Evolutionary conservation across 2,888 invertebrate species (phyloP).

Genomic region (Conops quadrifasciatus): DNA sequence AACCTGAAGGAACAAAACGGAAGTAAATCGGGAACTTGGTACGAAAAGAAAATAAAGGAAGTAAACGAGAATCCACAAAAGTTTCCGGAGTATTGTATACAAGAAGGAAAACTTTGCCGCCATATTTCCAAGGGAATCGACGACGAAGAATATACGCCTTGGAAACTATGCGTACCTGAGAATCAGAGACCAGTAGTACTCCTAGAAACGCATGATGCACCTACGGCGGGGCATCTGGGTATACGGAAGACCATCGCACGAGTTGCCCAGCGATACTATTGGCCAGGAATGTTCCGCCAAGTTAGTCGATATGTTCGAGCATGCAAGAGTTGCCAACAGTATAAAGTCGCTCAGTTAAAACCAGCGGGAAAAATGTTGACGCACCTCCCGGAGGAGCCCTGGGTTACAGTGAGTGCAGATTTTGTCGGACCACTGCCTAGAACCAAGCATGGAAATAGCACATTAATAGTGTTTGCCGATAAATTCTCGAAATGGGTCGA

Average conservation of each 20-base stretch:
- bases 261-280: neutral
- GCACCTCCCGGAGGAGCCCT: neutral
- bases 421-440: neutral
- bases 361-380: neutral
- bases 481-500: constrained; percentile 1
- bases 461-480: neutral
- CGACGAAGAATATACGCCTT: neutral
- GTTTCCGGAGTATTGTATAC: neutral
- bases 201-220: constrained; percentile 36
- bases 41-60: neutral
- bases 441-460: neutral
- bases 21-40: neutral
- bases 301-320: neutral
- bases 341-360: neutral
- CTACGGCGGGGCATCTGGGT: constrained; percentile 36
- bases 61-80: neutral
- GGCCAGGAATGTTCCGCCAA: constrained; percentile 9
- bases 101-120: constrained; percentile 13
- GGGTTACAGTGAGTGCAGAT: neutral
- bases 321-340: neutral
- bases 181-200: constrained; percentile 9
- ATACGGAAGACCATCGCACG: constrained; percentile 29
- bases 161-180: neutral
- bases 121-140: neutral
- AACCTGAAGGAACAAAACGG: neutral